phyloP scores from a whole-genome alignment of 2,113 vertebrate genomes.

The Ifrita kowaldi region DNA sequence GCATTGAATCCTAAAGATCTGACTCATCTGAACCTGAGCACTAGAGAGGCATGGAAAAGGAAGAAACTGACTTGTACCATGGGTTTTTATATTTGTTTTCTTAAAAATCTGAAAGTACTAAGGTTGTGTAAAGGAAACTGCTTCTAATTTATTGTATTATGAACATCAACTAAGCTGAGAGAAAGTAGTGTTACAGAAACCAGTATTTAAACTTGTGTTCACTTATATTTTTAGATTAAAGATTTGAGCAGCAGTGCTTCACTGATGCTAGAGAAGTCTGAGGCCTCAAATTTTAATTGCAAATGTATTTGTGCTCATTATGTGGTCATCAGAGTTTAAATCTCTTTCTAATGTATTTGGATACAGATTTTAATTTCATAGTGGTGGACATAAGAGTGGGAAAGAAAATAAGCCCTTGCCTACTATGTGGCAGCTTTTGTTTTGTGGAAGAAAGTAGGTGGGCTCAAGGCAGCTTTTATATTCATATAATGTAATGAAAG shows the following conservation, averaged over 20 bases:
- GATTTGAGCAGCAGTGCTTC: background rate
- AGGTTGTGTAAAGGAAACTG: background rate
- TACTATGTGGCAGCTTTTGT: background rate
- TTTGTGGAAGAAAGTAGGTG: background rate
- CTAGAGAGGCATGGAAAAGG: background rate
- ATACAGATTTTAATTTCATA: background rate
- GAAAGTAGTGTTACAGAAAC: background rate
- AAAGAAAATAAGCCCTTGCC: background rate
- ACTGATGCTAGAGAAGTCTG: background rate
- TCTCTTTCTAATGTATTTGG: background rate
- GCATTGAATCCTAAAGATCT: background rate
- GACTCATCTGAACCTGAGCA: background rate
- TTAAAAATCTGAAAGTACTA: background rate
- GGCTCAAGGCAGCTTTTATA: background rate
- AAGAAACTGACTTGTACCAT: background rate
- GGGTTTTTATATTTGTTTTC: background rate
- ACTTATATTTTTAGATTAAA: background rate
- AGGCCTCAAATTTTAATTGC: background rate
- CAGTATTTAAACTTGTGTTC: background rate
- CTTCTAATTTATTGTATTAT: background rate
- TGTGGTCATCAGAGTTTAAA: background rate
- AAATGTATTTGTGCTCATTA: background rate
- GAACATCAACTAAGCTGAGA: background rate
- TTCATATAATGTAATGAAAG: background rate
- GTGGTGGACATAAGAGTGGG: background rate